These are phyloP conservation scores for Troides oblongomaculatus DNA, from an alignment of 2,888 invertebrate genomes.

Conservation along the genomic window DNA sequence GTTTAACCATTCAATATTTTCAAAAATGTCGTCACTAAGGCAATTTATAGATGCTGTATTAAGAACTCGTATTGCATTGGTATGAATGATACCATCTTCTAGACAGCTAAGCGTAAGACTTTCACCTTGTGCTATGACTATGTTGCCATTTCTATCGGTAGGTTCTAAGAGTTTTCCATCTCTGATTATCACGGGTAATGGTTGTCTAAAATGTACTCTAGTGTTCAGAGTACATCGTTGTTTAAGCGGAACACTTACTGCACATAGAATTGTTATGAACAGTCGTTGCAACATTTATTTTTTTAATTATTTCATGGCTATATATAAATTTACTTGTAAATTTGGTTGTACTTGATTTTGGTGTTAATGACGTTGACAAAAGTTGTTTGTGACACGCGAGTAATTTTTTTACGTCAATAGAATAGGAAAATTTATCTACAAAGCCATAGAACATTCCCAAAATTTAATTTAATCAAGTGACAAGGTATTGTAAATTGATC, in stretches of 20 bases:
- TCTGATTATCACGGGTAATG: slow-evolving; percentile 59
- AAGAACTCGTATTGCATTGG: slow-evolving; percentile 40
- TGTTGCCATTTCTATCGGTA: slow-evolving; percentile 52
- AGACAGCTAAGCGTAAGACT: slow-evolving; percentile 59
- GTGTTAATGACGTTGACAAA: slow-evolving; percentile 9
- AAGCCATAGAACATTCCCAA: too few species aligned
- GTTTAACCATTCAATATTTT: slow-evolving; percentile 57
- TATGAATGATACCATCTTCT: slow-evolving; percentile 52
- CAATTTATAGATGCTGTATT: slow-evolving; percentile 54
- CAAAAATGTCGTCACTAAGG: slow-evolving; percentile 53
- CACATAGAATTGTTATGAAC: slow-evolving; percentile 55
- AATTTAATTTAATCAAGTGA: too few species aligned
- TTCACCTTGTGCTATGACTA: slow-evolving; percentile 55
- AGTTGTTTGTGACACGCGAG: neutral
- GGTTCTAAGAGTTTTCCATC: slow-evolving; percentile 60
- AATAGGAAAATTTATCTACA: too few species aligned
- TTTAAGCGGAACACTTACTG: slow-evolving; percentile 47
- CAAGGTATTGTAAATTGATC: too few species aligned
- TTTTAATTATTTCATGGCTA: slow-evolving; percentile 20
- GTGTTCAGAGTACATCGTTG: slow-evolving; percentile 56
- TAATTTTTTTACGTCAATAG: too few species aligned
- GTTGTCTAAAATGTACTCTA: slow-evolving; percentile 57
- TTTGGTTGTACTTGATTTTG: slow-evolving; percentile 11
- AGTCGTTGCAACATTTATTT: slow-evolving; percentile 48
- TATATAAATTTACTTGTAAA: slow-evolving; percentile 20